Base-by-base conservation (phyloP, 2,113 vertebrate genomes). In the Eupsittula cactorum region DNA sequence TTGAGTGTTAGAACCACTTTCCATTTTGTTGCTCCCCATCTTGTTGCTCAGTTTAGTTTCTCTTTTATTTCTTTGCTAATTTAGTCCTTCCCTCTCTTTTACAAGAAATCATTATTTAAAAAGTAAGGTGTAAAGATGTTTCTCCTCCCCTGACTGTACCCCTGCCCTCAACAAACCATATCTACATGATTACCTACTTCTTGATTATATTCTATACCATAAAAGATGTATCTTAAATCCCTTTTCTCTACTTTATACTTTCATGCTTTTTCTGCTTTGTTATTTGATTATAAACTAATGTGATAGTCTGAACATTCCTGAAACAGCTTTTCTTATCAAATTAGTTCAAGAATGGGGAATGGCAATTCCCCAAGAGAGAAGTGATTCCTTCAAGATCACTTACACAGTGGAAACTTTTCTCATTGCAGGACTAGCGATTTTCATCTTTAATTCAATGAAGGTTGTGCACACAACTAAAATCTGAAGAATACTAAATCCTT, bases 1-100 rank as follows among this genome's bases (percentile, higher is more conserved):
- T 44, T 89, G 77, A 92, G 64, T 77, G 82, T 90, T 83, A 83
- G 81, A 96, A 95, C 93, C 92, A 59, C 33, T 59, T 59, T 71
- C 31, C 25, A 53, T 65, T 46, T 80, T 77, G 44, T 53, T 82
- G 79, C 87, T 90, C 31, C 74, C 39, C 29, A 57, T 68, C 49
- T 76, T 78, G 46, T 59, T 83, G 82, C 90, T 90, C n/a, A 55
- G 27, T 71, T 35, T 88, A 92, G 93, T 96, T 97, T 96, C 73
- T 86, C 86, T 95, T 97, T 88, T 92, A 73, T 73, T 94, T 96
- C 42, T 93, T 92, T 41, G 68, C 59, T 89, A 96, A 91, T 88
- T 94, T 94, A 96, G 76, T 79, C 50, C 47, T 97, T 94, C 78
- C 39, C 60, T 97, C 93, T 96, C 69, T 96, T 89, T 97, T 94